These are phyloP conservation scores for Apodemia hepburni DNA, from an alignment of 2,888 invertebrate genomes.

Conservation along the genomic window DNA sequence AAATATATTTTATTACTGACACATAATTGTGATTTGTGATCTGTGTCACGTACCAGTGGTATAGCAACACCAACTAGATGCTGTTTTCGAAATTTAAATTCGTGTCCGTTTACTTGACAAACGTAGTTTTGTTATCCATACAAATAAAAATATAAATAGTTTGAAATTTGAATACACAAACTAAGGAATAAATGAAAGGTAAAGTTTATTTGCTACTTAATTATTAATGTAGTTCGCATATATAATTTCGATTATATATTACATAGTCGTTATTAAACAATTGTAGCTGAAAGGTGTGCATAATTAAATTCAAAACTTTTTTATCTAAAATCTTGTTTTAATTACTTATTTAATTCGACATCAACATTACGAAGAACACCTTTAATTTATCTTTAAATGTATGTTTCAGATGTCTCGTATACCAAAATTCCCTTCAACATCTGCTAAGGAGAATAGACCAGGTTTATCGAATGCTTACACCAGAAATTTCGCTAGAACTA, in stretches of 20 bases:
- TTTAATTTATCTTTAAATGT: neutral
- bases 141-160: constrained; percentile 17
- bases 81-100: constrained; percentile 46
- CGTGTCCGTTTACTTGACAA: constrained; percentile 42
- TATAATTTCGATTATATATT: too few relatives aligned
- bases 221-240: too few relatives aligned
- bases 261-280: neutral
- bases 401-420: constrained; percentile 69
- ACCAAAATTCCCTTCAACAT: constrained; percentile 56
- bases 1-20: too few relatives aligned
- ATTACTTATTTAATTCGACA: too few relatives aligned
- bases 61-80: constrained; percentile 25
- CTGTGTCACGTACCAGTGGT: neutral
- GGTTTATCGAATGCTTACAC: constrained; percentile 45
- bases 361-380: neutral
- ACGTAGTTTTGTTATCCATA: constrained; percentile 24
- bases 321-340: neutral
- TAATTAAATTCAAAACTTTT: neutral
- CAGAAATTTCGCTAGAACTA: constrained; percentile 43
- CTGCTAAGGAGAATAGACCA: constrained; percentile 62
- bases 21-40: too few relatives aligned
- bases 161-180: constrained; percentile 21
- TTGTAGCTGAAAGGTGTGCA: neutral
- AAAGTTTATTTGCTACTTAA: neutral
- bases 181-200: constrained; percentile 5